A percentile compares a stretch with the other conserved stretches of the same genome.
These are phyloP conservation scores for Serinus canaria DNA, from an alignment of 2,113 vertebrate genomes.

Conservation along the genomic window DNA sequence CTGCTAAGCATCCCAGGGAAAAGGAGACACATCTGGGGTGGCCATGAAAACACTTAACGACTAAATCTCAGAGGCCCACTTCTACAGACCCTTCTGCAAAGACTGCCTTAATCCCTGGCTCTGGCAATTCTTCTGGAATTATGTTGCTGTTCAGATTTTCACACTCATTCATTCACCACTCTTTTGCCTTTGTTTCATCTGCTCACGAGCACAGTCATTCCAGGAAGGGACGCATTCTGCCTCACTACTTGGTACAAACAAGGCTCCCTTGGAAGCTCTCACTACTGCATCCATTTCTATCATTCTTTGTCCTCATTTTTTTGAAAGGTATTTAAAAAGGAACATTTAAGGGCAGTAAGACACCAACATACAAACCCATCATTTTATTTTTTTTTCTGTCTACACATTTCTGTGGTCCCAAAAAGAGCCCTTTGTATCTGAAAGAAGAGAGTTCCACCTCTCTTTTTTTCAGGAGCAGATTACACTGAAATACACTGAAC, in stretches of 20 bases:
- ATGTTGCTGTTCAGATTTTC: not conserved
- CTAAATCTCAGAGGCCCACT: not conserved
- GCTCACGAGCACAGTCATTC: not conserved
- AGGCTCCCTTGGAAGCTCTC: not conserved
- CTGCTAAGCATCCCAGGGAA: not conserved
- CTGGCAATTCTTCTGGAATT: not conserved
- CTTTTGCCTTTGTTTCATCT: not conserved
- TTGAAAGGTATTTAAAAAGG: not conserved
- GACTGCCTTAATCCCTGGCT: not conserved
- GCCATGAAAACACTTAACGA: not conserved
- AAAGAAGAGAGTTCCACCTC: not conserved
- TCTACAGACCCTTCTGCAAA: constrained; percentile 2
- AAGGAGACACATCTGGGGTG: not conserved
- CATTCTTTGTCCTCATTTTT: not conserved
- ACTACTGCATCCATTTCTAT: not conserved
- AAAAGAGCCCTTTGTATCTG: not conserved
- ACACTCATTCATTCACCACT: not conserved
- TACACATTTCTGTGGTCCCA: not conserved
- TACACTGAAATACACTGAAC: not conserved
- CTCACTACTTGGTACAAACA: not conserved
- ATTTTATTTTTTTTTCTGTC: not conserved
- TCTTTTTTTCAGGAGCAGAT: not conserved
- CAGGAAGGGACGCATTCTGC: not conserved
- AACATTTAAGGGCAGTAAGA: not conserved
- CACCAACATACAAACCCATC: rapidly evolving